phyloP scores from a whole-genome alignment of 92 coral and sea anemone species.

The Zoanthus sociatus region DNA sequence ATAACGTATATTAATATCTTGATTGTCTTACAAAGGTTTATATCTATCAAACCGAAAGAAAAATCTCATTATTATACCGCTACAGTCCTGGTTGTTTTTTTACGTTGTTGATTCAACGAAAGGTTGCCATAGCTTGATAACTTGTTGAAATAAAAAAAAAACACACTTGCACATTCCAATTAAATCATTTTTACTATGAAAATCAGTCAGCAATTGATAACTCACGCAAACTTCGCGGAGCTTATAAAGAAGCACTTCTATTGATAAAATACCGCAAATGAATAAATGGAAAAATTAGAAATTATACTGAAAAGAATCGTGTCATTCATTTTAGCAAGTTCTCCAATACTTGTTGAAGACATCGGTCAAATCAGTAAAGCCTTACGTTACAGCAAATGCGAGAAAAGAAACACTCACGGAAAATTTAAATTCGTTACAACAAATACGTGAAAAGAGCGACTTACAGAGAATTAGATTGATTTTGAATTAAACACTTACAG shows the following conservation, averaged over 20 bases:
- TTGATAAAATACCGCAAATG: not conserved
- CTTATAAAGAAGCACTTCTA: not conserved
- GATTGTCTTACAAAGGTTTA: not conserved
- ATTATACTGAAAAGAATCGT: no score
- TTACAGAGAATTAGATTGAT: not conserved
- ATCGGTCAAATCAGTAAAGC: no score
- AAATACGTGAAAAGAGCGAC: not conserved
- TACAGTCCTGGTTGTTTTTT: not conserved
- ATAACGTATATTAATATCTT: not conserved
- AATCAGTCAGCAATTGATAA: not conserved
- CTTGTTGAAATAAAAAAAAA: not conserved
- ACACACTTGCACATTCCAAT: not conserved
- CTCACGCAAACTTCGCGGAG: not conserved
- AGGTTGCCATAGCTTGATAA: no score
- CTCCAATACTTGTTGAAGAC: not conserved
- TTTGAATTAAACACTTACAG: not conserved
- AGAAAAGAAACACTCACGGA: not conserved
- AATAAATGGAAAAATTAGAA: no score
- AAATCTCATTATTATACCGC: not conserved
- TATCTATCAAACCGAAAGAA: not conserved
- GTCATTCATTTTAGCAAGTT: not conserved
- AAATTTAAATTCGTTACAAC: not conserved
- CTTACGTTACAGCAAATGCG: not conserved
- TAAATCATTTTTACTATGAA: not conserved
- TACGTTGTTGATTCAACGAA: not conserved